Conservation (phyloP, 2,113 vertebrate species). For the Shinisaurus crocodilurus region DNA sequence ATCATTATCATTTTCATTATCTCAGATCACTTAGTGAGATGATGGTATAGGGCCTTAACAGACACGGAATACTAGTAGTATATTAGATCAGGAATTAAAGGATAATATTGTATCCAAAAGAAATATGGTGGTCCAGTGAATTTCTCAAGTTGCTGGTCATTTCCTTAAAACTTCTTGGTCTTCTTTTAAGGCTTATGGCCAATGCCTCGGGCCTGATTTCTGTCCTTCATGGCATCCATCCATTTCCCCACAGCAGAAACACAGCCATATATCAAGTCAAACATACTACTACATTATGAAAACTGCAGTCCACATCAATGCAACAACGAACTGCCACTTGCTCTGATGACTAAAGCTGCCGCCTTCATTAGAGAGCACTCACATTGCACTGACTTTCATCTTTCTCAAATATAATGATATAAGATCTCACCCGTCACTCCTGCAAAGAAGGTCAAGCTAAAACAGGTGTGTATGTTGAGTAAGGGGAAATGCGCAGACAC, state of each 20-base stretch:
- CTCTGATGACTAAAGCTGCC: slow-evolving; percentile 32
- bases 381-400: slow-evolving; percentile 10
- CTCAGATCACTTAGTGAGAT: neutral
- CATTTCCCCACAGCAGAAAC: slow-evolving; percentile 15
- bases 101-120: neutral
- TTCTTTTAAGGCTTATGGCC: slow-evolving; percentile 10
- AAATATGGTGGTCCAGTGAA: neutral
- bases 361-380: slow-evolving; percentile 16
- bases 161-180: slow-evolving; percentile 12
- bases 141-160: neutral
- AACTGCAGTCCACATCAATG: slow-evolving; percentile 25
- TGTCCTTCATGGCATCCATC: neutral
- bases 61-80: neutral
- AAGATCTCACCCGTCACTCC: neutral
- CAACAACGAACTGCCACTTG: slow-evolving; percentile 7
- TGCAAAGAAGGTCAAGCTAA: neutral
- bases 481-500: neutral
- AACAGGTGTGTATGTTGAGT: neutral
- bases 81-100: slow-evolving; percentile 12
- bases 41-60: neutral
- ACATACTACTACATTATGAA: slow-evolving; percentile 45
- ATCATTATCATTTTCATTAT: neutral
- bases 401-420: neutral
- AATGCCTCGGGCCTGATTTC: slow-evolving; percentile 14
- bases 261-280: slow-evolving; percentile 36